Base-by-base conservation (phyloP, 2,888 invertebrate species). In the Bombyx huttoni region DNA sequence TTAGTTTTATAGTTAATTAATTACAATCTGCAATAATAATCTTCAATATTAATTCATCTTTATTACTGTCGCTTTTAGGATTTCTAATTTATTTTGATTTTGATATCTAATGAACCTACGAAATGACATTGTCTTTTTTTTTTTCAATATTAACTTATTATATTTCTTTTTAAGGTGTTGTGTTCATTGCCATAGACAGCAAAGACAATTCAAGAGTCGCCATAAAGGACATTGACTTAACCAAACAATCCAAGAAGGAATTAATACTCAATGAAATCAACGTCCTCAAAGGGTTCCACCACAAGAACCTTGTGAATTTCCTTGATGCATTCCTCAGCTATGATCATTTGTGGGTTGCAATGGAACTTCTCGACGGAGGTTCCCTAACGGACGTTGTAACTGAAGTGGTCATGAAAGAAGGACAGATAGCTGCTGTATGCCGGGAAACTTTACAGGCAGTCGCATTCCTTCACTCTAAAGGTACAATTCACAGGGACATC, bases 361-460 rank as follows among this genome's bases (percentile, higher is more conserved):
- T 98, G 97, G 98, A 98, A 78, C 91, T 97, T 52, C 90, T 99
- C 55, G 96, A 97, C 64, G 97, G 98, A 7, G 99, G 99, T 0
- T 96, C 98, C 8, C 87, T 99, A 49, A 99, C 99, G 0, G 98
- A 98, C 72, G 98, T 99, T 0, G 98, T 98, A 46, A 98, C 97
- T 1, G 98, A 98, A 81, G 98, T 98, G 0, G 93, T 98, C 8
- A 96, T 99, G 96, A 96, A 97, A 67, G 98, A 98, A 74, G 94
- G 94, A 0, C 98, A 99, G 75, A 99, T 99, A 52, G 98, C 98
- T 0, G 96, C 98, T 3, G 97, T 99, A 7, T 96, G 97, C 67
- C 91, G 93, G 33, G 98, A 98, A 81, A 89, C 88, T 0, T 73
- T 98, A 6, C 92, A 94, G 74, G 98, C 97, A 1, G 91, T 98